A percentile compares a stretch with the other conserved stretches of the same genome.
These are phyloP conservation scores for Apamea anceps DNA, from an alignment of 2,888 invertebrate species.

Conservation along the genomic window DNA sequence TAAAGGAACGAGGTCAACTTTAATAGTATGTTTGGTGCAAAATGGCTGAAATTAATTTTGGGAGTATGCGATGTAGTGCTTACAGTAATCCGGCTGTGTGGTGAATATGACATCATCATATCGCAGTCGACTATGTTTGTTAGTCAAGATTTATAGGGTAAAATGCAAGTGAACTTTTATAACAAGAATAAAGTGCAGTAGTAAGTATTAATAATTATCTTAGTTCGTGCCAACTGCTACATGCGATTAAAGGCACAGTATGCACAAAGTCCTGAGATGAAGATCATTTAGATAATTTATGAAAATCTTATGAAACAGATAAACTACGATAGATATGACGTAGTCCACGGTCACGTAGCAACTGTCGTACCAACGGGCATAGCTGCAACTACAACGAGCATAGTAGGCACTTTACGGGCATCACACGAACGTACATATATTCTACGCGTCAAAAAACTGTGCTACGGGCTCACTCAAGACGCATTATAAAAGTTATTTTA, in stretches of 20 bases:
- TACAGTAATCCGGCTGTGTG: constrained; percentile 13
- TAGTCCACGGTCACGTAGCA: not conserved
- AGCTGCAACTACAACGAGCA: too few species aligned
- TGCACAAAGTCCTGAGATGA: not conserved
- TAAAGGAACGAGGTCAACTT: constrained; percentile 59
- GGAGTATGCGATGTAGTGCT: constrained; percentile 24
- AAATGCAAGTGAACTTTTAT: not conserved
- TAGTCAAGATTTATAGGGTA: constrained; percentile 21
- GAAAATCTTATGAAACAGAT: not conserved
- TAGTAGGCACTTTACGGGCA: not conserved
- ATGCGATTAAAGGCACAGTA: not conserved
- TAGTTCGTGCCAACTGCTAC: too few species aligned
- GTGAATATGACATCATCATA: constrained; percentile 36
- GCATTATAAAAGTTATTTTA: not conserved
- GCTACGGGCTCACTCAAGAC: not conserved
- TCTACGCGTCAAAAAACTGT: not conserved
- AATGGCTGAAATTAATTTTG: constrained; percentile 50
- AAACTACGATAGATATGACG: too few species aligned
- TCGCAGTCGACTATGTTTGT: constrained; percentile 11
- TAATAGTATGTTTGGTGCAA: constrained; percentile 56
- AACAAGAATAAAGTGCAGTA: not conserved
- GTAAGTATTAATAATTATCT: not conserved
- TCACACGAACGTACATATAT: too few species aligned
- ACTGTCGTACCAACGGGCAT: not conserved
- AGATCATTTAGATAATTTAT: not conserved